Percentiles rank a stretch among this genome's conserved stretches.
These are phyloP conservation scores for Homarus gammarus DNA, from an alignment of 2,888 invertebrate species.

Conservation along the genomic window DNA sequence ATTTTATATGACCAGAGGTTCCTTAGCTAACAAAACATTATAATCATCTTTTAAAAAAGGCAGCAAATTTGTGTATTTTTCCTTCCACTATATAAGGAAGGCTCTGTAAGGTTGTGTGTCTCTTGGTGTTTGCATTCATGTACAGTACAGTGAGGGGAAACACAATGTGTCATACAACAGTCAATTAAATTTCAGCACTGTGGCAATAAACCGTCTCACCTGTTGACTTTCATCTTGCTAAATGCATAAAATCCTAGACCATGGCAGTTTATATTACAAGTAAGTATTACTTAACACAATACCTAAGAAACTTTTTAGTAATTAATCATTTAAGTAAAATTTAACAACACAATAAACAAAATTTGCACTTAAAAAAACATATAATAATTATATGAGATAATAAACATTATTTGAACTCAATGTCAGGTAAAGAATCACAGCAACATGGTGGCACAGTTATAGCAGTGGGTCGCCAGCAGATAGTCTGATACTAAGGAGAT, in stretches of 20 bases:
- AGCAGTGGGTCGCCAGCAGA: slow-evolving; percentile 16
- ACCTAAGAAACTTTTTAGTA: not conserved
- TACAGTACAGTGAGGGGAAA: too few species aligned
- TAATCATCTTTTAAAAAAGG: too few species aligned
- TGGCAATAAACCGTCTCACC: not conserved
- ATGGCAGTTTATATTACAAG: slow-evolving; percentile 44
- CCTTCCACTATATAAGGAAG: too few species aligned
- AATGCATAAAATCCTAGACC: slow-evolving; percentile 46
- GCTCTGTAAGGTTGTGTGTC: too few species aligned
- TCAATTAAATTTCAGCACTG: not conserved
- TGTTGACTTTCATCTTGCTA: slow-evolving; percentile 8
- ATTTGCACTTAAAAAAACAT: slow-evolving; percentile 54
- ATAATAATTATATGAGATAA: slow-evolving; percentile 45
- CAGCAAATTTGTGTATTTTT: too few species aligned
- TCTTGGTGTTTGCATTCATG: too few species aligned
- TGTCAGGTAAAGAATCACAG: slow-evolving; percentile 68
- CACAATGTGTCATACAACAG: not conserved
- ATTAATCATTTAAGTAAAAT: slow-evolving; percentile 30
- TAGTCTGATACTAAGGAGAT: too few species aligned
- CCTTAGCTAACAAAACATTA: too few species aligned
- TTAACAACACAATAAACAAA: slow-evolving; percentile 39
- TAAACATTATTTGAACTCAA: slow-evolving; percentile 60
- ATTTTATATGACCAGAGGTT: too few species aligned
- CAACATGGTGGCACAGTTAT: slow-evolving; percentile 55
- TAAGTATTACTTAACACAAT: slow-evolving; percentile 37